A percentile compares a stretch with the other conserved stretches of the same genome.
phyloP scores from a whole-genome alignment of 1,140 invertebrate species.

The Drosophila azteca region DNA sequence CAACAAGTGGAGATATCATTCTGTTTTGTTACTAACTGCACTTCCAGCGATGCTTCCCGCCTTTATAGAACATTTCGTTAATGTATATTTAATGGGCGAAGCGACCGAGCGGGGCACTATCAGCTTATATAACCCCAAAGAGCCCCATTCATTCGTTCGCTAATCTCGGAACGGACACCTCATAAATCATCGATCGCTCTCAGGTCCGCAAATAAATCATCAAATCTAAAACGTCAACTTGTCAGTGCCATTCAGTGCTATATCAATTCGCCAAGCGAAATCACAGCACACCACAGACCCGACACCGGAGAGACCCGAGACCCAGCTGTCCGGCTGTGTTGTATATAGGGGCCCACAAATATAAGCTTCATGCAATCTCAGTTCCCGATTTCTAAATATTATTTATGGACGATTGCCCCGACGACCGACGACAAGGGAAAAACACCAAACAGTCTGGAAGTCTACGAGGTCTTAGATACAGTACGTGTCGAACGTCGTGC shows the following conservation, averaged over 20 bases:
- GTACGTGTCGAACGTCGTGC: too few species aligned
- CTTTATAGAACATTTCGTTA: not conserved
- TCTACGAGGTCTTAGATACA: not conserved
- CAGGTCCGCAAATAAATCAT: constrained; percentile 60
- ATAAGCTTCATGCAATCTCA: constrained; percentile 40
- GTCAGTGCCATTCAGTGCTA: constrained; percentile 40
- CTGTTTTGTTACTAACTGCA: too few species aligned
- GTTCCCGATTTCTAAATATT: constrained; percentile 34
- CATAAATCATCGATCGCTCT: constrained; percentile 54
- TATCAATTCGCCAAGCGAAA: constrained; percentile 59
- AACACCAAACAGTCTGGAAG: constrained; percentile 2
- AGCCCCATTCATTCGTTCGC: constrained; percentile 29
- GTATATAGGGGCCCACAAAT: constrained; percentile 43
- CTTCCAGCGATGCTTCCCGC: too few species aligned
- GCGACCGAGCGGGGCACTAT: constrained; percentile 10
- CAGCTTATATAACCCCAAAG: constrained; percentile 39
- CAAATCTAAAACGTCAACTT: constrained; percentile 68
- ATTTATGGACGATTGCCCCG: constrained; percentile 23
- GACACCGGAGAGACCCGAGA: too few species aligned
- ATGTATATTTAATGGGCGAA: constrained; percentile 8
- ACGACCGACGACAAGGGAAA: not conserved
- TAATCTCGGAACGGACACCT: constrained; percentile 71
- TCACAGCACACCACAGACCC: constrained; percentile 46
- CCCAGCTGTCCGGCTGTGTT: not conserved
- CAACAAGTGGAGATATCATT: too few species aligned